Conservation (phyloP, 2,797 vertebrate genomes). For the Zenarchopterus dispar region DNA sequence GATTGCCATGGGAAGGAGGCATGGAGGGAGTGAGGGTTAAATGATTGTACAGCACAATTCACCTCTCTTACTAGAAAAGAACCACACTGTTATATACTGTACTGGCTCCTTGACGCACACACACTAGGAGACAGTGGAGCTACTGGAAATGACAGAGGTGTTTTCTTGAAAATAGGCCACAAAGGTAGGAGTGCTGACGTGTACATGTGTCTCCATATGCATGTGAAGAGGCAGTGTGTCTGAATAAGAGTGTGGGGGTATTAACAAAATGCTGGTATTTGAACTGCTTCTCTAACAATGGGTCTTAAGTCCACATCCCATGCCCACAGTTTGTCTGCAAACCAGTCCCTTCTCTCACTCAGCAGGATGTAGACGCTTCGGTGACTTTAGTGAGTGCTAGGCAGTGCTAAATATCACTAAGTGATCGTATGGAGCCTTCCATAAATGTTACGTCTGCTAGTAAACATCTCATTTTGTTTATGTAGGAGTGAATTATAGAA, state of each 20-base stretch:
- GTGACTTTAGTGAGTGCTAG: constrained; percentile 32
- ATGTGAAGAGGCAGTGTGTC: constrained; percentile 63
- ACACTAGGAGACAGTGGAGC: constrained; percentile 53
- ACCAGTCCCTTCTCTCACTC: constrained; percentile 57
- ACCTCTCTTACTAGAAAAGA: constrained; percentile 69
- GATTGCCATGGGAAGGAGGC: constrained; percentile 66
- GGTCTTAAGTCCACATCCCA: constrained; percentile 65
- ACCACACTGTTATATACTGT: constrained; percentile 66
- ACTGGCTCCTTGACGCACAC: constrained; percentile 32
- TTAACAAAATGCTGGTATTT: constrained; percentile 78
- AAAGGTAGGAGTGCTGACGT: constrained; percentile 62
- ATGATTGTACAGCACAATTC: constrained; percentile 78
- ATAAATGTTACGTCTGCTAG: constrained; percentile 39
- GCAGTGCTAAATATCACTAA: constrained; percentile 51
- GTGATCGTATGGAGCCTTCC: constrained; percentile 25
- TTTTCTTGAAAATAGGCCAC: constrained; percentile 56
- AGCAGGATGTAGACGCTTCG: constrained; percentile 63
- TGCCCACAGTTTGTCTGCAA: constrained; percentile 62
- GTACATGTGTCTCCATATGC: constrained; percentile 36
- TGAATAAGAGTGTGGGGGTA: constrained; percentile 71
- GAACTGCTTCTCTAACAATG: constrained; percentile 72
- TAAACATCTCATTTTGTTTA: constrained; percentile 13
- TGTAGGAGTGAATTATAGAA: neutral
- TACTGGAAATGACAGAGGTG: constrained; percentile 60
- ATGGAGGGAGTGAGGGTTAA: constrained; percentile 54